Evolutionary conservation across 2,888 invertebrate genomes (phyloP).

Genomic region (Tuberolachnus salignus): DNA sequence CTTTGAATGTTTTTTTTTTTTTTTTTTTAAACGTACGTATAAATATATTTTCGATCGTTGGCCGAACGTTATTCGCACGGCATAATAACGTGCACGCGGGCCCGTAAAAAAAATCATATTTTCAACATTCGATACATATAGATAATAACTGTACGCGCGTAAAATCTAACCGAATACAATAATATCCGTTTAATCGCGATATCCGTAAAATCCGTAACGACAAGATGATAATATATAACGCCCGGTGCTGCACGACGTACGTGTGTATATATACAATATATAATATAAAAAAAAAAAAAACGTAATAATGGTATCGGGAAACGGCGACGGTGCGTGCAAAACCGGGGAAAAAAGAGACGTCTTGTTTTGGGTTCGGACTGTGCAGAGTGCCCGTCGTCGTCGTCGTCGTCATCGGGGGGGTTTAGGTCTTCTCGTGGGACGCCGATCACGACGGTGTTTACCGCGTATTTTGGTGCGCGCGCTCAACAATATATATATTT

Average conservation of each 20-base stretch:
- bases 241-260: neutral
- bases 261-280: neutral
- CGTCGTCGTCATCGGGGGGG: neutral
- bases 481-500: conserved; percentile 1
- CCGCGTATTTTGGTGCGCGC: conserved; percentile 28
- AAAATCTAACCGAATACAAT: neutral
- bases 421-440: conserved; percentile 44
- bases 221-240: conserved; percentile 12
- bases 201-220: conserved; percentile 7
- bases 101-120: neutral
- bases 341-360: conserved; percentile 27
- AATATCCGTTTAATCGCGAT: neutral
- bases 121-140: no score
- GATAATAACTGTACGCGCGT: no score
- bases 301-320: conserved; percentile 28
- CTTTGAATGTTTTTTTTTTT: no score
- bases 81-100: neutral
- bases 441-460: conserved; percentile 52
- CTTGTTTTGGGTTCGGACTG: conserved; percentile 23
- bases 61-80: no score
- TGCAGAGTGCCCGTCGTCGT: neutral
- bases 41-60: no score
- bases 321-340: conserved; percentile 35
- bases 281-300: no score
- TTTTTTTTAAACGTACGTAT: no score